A percentile compares a stretch with the other conserved stretches of the same genome.
These are phyloP conservation scores for Daphoenositta chrysoptera DNA, from an alignment of 2,113 vertebrate species.

Conservation along the genomic window DNA sequence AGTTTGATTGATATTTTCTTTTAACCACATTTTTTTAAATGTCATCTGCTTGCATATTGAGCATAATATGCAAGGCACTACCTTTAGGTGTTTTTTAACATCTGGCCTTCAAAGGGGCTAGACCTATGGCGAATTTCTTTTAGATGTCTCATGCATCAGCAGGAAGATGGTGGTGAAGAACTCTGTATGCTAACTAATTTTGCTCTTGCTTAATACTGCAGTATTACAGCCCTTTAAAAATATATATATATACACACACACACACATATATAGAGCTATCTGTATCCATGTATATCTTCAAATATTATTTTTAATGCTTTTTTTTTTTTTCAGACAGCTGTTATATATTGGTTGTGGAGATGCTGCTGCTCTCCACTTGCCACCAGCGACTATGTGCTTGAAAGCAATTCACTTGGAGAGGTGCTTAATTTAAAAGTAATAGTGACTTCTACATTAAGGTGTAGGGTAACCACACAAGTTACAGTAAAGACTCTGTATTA, in stretches of 20 bases:
- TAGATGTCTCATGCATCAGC: background rate
- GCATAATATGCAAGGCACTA: background rate
- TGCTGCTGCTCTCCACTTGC: background rate
- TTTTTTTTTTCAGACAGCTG: background rate
- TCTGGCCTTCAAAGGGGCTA: background rate
- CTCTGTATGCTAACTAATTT: background rate
- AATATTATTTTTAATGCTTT: background rate
- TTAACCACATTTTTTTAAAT: background rate
- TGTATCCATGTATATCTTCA: background rate
- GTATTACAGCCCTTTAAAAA: background rate
- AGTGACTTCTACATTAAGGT: background rate
- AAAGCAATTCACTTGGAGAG: background rate
- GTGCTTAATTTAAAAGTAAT: background rate
- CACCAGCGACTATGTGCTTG: background rate
- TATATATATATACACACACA: too few relatives aligned
- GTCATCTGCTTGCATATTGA: background rate
- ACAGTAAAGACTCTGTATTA: background rate
- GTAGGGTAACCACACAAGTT: background rate
- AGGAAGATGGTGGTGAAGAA: background rate
- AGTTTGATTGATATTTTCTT: background rate
- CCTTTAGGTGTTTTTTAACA: background rate
- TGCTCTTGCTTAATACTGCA: background rate
- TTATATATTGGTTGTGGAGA: background rate
- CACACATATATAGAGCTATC: background rate
- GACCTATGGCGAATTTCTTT: background rate